phyloP scores from a whole-genome alignment of 37 sponge, comb jelly and placozoan species.

The Petrosia ficiformis region DNA sequence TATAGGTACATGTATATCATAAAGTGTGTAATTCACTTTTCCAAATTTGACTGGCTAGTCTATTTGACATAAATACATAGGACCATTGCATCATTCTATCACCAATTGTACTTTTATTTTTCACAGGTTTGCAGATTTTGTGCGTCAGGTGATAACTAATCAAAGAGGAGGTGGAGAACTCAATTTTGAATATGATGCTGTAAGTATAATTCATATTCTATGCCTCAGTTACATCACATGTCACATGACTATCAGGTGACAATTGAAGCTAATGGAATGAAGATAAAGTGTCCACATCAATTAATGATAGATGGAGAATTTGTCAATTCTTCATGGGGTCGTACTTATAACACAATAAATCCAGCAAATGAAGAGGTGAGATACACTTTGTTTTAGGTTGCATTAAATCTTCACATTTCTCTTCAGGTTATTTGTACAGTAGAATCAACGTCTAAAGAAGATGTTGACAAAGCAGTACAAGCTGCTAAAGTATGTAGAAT shows the following conservation, averaged over 20 bases:
- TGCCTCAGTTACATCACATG: too few relatives aligned
- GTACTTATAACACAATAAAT: slow-evolving; percentile 73
- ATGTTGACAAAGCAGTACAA: slow-evolving; percentile 81
- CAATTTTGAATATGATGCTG: slow-evolving; percentile 68
- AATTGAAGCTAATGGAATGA: slow-evolving; percentile 70
- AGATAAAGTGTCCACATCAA: slow-evolving; percentile 77
- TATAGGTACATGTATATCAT: too few relatives aligned
- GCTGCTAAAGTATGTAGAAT: slow-evolving; percentile 71
- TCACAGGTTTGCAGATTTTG: slow-evolving; percentile 64
- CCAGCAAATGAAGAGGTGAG: slow-evolving; percentile 71
- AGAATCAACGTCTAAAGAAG: slow-evolving; percentile 52
- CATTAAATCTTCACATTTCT: not conserved
- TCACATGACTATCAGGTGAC: slow-evolving; percentile 33
- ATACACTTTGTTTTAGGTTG: not conserved
- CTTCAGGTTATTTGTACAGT: slow-evolving; percentile 65
- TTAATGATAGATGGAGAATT: slow-evolving; percentile 90
- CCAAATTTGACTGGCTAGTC: too few relatives aligned
- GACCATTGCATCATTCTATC: too few relatives aligned
- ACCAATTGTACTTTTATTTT: too few relatives aligned
- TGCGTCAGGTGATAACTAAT: slow-evolving; percentile 56
- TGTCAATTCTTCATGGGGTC: slow-evolving; percentile 63
- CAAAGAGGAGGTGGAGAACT: slow-evolving; percentile 66
- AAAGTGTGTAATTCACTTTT: too few relatives aligned
- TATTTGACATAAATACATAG: too few relatives aligned
- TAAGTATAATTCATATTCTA: too few relatives aligned